Conservation (phyloP, 2,888 invertebrate species). For the Phrixothrix hirtus region DNA sequence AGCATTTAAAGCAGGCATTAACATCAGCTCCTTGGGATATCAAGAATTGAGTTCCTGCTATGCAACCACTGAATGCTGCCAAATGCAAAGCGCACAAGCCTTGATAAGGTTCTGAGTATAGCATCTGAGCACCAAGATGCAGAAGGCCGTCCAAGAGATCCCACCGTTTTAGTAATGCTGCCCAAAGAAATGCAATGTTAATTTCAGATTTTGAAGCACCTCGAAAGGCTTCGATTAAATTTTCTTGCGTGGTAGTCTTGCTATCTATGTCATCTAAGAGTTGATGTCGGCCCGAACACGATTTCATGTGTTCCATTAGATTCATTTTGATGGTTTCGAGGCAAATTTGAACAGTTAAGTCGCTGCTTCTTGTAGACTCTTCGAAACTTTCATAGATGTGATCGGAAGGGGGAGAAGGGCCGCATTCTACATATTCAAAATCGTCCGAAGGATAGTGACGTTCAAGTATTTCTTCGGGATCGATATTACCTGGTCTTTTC, state of each 20-base stretch:
- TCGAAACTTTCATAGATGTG: constrained; percentile 82
- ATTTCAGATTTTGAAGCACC: constrained; percentile 68
- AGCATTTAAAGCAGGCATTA: constrained; percentile 70
- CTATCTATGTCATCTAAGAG: constrained; percentile 76
- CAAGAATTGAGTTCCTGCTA: constrained; percentile 70
- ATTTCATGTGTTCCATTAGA: constrained; percentile 73
- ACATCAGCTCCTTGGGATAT: constrained; percentile 70
- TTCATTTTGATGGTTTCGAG: constrained; percentile 73
- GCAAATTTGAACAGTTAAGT: constrained; percentile 73
- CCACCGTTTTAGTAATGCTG: constrained; percentile 71
- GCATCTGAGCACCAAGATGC: constrained; percentile 70
- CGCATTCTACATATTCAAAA: constrained; percentile 78
- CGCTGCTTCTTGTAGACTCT: constrained; percentile 66
- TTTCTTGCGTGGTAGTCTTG: constrained; percentile 65
- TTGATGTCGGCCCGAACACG: constrained; percentile 67
- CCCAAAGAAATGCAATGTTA: constrained; percentile 74
- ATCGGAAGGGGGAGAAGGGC: constrained; percentile 79
- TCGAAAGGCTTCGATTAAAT: constrained; percentile 59
- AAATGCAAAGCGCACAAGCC: constrained; percentile 77
- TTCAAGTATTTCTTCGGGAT: constrained; percentile 60
- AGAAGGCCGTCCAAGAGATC: constrained; percentile 68
- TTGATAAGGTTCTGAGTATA: constrained; percentile 70
- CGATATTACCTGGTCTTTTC: constrained; percentile 35
- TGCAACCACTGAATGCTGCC: constrained; percentile 77
- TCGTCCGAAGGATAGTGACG: constrained; percentile 71